Evolutionary conservation across 2,113 vertebrate genomes (phyloP).

Genomic region (Chlorocebus sabaeus): DNA sequence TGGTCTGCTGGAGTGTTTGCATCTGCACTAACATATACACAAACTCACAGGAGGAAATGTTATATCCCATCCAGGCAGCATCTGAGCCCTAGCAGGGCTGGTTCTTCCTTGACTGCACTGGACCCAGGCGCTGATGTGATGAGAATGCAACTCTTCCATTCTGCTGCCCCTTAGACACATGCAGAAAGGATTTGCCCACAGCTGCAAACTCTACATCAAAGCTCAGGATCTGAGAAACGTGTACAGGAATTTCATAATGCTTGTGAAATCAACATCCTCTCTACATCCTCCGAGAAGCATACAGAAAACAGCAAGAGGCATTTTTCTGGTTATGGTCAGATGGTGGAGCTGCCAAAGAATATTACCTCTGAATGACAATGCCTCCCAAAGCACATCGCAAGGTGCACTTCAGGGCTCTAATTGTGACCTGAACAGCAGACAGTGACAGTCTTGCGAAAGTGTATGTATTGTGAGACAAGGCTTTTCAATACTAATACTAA

Average conservation of each 20-base stretch:
- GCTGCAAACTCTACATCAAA: not conserved
- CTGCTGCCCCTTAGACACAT: not conserved
- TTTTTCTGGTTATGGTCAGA: not conserved
- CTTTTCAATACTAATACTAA: too few species aligned
- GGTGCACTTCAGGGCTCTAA: conserved; percentile 34
- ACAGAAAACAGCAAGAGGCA: not conserved
- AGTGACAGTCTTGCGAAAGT: conserved; percentile 43
- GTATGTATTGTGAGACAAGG: not conserved
- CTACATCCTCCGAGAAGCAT: not conserved
- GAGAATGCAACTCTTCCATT: not conserved
- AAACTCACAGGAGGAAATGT: not conserved
- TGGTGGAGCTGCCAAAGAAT: conserved; percentile 47
- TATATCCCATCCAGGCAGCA: not conserved
- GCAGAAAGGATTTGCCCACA: not conserved
- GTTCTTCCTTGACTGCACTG: not conserved
- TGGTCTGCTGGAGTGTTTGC: not conserved
- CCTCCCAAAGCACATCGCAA: conserved; percentile 52
- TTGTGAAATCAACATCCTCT: not conserved
- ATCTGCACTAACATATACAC: not conserved
- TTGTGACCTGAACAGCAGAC: conserved; percentile 51
- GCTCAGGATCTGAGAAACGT: not conserved
- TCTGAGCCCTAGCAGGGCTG: fast-evolving
- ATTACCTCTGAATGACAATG: conserved; percentile 57
- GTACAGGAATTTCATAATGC: not conserved
- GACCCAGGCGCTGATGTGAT: not conserved